A percentile compares a stretch with the other conserved stretches of the same genome.
Evolutionary conservation across 30 jellyfish, hydroid and myxozoan species (phyloP).

Genomic region (Aurelia sp.): DNA sequence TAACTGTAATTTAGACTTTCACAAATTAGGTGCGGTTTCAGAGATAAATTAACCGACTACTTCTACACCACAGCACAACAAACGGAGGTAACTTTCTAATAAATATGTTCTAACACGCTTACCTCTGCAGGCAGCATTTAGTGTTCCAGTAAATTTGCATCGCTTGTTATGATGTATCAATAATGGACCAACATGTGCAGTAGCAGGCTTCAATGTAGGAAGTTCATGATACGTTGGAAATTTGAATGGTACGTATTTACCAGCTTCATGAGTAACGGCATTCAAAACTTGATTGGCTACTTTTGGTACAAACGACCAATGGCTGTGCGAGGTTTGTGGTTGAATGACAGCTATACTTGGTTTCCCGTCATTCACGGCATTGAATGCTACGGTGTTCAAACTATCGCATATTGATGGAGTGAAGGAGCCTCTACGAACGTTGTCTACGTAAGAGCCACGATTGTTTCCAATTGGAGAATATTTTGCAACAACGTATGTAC

Average conservation of each 20-base stretch:
- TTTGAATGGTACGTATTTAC: slow-evolving; percentile 25
- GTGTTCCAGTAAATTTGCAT: slow-evolving; percentile 16
- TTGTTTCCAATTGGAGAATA: slow-evolving; percentile 75
- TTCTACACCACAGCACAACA: background rate
- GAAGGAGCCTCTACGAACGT: slow-evolving; percentile 72
- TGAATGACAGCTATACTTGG: background rate
- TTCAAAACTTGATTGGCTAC: slow-evolving; percentile 50
- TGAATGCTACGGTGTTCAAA: slow-evolving; percentile 67
- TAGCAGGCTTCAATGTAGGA: background rate
- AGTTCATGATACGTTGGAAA: slow-evolving; percentile 5
- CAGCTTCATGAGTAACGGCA: slow-evolving; percentile 38
- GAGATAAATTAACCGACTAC: too few species aligned
- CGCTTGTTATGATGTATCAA: slow-evolving; percentile 1
- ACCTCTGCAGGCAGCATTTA: slow-evolving; percentile 45
- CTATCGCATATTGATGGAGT: slow-evolving; percentile 79
- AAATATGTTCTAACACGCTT: background rate
- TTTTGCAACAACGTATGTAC: slow-evolving; percentile 86
- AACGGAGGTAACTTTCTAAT: background rate
- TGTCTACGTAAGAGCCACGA: slow-evolving; percentile 64
- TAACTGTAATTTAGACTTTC: too few species aligned
- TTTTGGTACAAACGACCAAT: slow-evolving; percentile 33
- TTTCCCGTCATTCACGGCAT: slow-evolving; percentile 57
- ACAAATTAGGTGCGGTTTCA: too few species aligned
- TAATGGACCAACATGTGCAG: background rate
- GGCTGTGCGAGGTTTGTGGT: slow-evolving; percentile 10